A percentile compares a stretch with the other conserved stretches of the same genome.
These are phyloP conservation scores for Cephalopholis sonnerati DNA, from an alignment of 2,113 vertebrate species.

Conservation along the genomic window DNA sequence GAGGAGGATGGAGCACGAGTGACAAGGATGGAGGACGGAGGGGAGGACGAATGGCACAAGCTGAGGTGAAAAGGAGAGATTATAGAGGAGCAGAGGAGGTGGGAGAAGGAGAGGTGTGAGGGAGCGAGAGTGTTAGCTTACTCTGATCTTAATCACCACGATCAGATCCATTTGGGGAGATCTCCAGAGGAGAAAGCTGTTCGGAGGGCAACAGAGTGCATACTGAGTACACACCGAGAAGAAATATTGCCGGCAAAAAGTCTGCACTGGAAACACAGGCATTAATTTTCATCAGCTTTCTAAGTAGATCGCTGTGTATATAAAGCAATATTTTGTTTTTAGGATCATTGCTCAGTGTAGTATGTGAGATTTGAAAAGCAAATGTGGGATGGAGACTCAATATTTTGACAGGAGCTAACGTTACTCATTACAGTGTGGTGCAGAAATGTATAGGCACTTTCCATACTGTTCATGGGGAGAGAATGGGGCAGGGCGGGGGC, in stretches of 20 bases:
- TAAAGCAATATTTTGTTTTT: constrained; percentile 75
- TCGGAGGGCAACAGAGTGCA: constrained; percentile 71
- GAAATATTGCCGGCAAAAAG: constrained; percentile 70
- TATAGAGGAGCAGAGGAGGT: constrained; percentile 18
- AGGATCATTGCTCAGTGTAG: constrained; percentile 64
- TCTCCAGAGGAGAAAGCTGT: constrained; percentile 68
- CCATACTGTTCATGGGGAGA: constrained; percentile 52
- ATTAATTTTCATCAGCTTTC: constrained; percentile 75
- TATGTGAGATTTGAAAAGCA: constrained; percentile 73
- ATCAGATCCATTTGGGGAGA: constrained; percentile 74
- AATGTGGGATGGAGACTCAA: constrained; percentile 69
- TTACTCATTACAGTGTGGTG: constrained; percentile 71
- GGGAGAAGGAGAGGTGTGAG: constrained; percentile 53
- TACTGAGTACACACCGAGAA: constrained; percentile 64
- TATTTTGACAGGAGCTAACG: constrained; percentile 76
- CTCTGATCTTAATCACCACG: constrained; percentile 74
- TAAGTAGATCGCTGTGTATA: constrained; percentile 66
- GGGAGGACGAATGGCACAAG: constrained; percentile 43
- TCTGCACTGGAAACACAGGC: constrained; percentile 73
- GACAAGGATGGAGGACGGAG: constrained; percentile 37
- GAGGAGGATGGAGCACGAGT: constrained; percentile 43
- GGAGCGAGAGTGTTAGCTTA: constrained; percentile 70
- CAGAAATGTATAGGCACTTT: constrained; percentile 68
- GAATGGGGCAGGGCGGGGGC: constrained; percentile 17
- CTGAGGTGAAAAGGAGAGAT: constrained; percentile 48